Conservation (phyloP, 2,888 invertebrate species). For the Diploptera punctata region DNA sequence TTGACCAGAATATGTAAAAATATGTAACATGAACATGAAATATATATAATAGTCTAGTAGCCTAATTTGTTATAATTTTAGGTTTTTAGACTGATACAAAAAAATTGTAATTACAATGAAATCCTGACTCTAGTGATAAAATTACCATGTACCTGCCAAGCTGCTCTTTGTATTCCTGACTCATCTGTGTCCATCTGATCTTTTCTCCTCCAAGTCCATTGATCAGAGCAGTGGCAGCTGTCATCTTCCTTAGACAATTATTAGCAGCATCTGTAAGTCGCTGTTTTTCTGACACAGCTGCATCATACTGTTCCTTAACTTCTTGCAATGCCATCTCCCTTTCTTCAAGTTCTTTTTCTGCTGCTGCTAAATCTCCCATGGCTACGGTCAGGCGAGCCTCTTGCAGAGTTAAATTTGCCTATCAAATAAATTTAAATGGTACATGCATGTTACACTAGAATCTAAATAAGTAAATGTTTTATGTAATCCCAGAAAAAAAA, state of each 20-base stretch:
- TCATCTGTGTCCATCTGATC: slow-evolving; percentile 93
- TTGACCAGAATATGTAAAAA: too few species aligned
- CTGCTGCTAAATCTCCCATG: slow-evolving; percentile 86
- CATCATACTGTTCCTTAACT: slow-evolving; percentile 92
- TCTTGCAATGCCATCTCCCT: slow-evolving; percentile 87
- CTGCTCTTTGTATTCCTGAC: slow-evolving; percentile 91
- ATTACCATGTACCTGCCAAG: slow-evolving; percentile 63
- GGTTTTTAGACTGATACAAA: too few species aligned
- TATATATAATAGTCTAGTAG: too few species aligned
- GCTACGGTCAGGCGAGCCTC: slow-evolving; percentile 89
- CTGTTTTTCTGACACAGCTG: slow-evolving; percentile 92
- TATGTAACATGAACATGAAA: too few species aligned
- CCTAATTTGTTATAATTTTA: too few species aligned
- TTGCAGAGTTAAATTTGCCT: slow-evolving; percentile 87
- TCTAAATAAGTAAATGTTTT: too few species aligned
- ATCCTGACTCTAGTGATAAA: too few species aligned
- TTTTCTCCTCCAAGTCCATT: slow-evolving; percentile 89
- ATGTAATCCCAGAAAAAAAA: too few species aligned
- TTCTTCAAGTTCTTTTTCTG: slow-evolving; percentile 88
- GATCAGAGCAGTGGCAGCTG: slow-evolving; percentile 92
- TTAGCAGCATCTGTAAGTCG: slow-evolving; percentile 92
- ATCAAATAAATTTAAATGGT: too few species aligned
- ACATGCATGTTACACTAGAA: too few species aligned
- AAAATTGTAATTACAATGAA: too few species aligned
- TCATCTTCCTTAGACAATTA: slow-evolving; percentile 93